Percentiles rank a stretch among this genome's conserved stretches.
Evolutionary conservation across 1,140 invertebrate genomes (phyloP).

Genomic region (Pararge aegeria): DNA sequence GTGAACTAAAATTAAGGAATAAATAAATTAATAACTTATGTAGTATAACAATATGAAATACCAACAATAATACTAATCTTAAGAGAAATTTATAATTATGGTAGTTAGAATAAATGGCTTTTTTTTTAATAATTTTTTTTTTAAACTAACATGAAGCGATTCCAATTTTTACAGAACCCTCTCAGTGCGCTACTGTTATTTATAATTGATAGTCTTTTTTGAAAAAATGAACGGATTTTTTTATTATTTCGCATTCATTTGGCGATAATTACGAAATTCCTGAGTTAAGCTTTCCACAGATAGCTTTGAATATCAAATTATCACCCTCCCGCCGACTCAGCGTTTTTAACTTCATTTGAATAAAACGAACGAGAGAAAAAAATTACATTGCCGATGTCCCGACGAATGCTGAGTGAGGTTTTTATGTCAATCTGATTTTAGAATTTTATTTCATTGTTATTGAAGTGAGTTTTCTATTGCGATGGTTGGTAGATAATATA

Average conservation of each 20-base stretch:
- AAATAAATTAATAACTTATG: too few relatives aligned
- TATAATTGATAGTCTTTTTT: too few relatives aligned
- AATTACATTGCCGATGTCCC: slow-evolving; percentile 48
- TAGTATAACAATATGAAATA: too few relatives aligned
- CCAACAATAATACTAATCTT: too few relatives aligned
- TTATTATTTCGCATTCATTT: not conserved
- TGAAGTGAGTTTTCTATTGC: not conserved
- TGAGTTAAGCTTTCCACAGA: slow-evolving; percentile 17
- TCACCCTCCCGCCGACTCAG: slow-evolving; percentile 57
- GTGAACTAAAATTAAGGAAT: too few relatives aligned
- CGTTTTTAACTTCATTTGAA: slow-evolving; percentile 65
- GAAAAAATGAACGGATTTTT: not conserved
- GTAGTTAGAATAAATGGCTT: too few relatives aligned
- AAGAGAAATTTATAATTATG: too few relatives aligned
- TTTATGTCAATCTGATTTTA: slow-evolving; percentile 29
- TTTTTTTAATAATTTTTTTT: too few relatives aligned
- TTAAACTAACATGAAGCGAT: too few relatives aligned
- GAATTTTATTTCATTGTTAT: slow-evolving; percentile 30
- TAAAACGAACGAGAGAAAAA: slow-evolving; percentile 52
- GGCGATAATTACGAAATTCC: slow-evolving; percentile 17
- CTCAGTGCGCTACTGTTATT: too few relatives aligned
- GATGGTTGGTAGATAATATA: too few relatives aligned
- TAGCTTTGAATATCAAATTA: slow-evolving; percentile 61
- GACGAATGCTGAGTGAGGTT: slow-evolving; percentile 36
- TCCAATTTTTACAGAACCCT: too few relatives aligned